Evolutionary conservation across 2,888 invertebrate genomes (phyloP).

Genomic region (Volucella inflata): DNA sequence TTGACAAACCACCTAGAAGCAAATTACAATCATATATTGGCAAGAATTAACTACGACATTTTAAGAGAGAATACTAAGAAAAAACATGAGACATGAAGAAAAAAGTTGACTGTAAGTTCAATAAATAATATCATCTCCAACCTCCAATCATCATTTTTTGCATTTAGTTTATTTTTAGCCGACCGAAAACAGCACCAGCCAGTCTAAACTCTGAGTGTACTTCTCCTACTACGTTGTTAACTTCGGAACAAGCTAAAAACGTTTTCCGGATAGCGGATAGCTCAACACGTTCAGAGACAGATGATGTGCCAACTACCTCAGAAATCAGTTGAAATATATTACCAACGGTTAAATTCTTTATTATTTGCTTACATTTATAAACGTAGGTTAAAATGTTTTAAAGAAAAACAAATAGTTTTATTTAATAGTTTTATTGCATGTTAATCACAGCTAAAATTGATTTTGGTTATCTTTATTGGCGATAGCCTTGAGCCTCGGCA

Average conservation of each 20-base stretch:
- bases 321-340: slow-evolving; percentile 12
- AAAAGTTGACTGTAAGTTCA: slow-evolving; percentile 37
- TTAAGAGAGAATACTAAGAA: not conserved
- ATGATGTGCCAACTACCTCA: slow-evolving; percentile 24
- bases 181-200: slow-evolving; percentile 62
- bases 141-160: not conserved
- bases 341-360: not conserved
- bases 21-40: slow-evolving; percentile 12
- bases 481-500: slow-evolving; percentile 81
- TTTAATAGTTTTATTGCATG: not conserved
- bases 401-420: not conserved
- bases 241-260: not conserved
- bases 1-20: slow-evolving; percentile 6
- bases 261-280: slow-evolving; percentile 25
- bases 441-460: not conserved
- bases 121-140: no score
- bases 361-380: slow-evolving; percentile 1
- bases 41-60: slow-evolving; percentile 42
- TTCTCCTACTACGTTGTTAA: not conserved
- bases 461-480: slow-evolving; percentile 2
- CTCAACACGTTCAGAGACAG: not conserved
- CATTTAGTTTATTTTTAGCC: slow-evolving; percentile 30
- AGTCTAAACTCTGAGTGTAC: not conserved
- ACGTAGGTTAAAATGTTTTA: slow-evolving; percentile 1
- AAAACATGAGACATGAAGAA: not conserved